Conservation (phyloP, 64 coral and sea anemone genomes). For the Orbicella faveolata region DNA sequence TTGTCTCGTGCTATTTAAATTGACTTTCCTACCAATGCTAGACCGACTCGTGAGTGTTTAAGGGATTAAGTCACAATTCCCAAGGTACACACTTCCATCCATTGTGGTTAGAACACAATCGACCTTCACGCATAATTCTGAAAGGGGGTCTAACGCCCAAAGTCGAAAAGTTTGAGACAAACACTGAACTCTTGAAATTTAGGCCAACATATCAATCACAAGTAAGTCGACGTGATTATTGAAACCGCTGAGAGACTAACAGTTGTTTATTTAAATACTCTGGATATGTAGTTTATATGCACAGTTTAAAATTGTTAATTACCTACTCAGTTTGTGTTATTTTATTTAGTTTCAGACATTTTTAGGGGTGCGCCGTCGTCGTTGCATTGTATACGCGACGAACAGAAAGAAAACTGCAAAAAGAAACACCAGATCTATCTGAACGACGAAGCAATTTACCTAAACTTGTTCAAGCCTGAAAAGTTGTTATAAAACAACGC, state of each 20-base stretch:
- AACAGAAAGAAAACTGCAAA: no score
- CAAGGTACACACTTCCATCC: neutral
- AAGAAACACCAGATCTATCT: no score
- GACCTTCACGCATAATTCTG: neutral
- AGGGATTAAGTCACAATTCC: constrained; percentile 19
- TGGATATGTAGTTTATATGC: no score
- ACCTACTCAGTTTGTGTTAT: neutral
- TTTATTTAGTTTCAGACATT: neutral
- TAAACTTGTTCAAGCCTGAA: no score
- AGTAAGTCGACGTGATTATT: neutral
- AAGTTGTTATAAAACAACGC: neutral
- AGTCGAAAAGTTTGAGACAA: neutral
- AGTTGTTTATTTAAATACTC: neutral
- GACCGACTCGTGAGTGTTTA: neutral
- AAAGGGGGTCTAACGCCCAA: neutral
- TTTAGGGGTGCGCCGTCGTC: neutral
- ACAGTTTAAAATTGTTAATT: neutral
- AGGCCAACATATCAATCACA: neutral
- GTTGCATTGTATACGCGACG: neutral
- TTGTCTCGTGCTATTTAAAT: neutral
- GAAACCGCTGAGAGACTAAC: neutral
- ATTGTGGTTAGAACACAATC: neutral
- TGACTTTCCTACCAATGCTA: neutral
- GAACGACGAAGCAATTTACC: no score
- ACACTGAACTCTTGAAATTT: neutral